These are phyloP conservation scores for Microcebus ravelobensis DNA, from an alignment of 2,113 vertebrate species.

Conservation along the genomic window DNA sequence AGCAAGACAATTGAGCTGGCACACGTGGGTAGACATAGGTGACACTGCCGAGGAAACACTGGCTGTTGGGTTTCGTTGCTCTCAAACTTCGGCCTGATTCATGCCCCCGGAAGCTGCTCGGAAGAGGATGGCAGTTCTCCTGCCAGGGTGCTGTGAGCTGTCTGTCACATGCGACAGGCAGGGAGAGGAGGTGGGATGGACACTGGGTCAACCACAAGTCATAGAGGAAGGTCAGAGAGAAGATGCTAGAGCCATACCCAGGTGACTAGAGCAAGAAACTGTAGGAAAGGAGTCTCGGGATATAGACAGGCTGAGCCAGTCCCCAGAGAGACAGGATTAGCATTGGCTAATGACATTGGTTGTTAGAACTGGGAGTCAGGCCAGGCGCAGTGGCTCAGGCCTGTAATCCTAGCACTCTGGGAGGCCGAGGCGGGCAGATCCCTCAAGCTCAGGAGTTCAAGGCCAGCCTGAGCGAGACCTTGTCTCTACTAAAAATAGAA, in stretches of 20 bases:
- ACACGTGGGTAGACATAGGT: rapidly evolving
- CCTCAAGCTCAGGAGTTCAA: no score
- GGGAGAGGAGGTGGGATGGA: background rate
- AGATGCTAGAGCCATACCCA: background rate
- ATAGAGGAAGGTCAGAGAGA: background rate
- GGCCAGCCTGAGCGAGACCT: no score
- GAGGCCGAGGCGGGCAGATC: no score
- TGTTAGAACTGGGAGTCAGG: background rate
- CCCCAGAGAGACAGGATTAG: background rate
- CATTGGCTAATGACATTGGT: background rate
- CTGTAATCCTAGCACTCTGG: no score
- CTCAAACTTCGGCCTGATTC: background rate
- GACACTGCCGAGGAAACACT: background rate
- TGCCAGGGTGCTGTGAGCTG: background rate
- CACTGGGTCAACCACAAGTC: background rate
- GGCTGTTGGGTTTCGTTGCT: no score
- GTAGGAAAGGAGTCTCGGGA: background rate
- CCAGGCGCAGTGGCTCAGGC: no score
- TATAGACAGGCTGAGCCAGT: background rate
- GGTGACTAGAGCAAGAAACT: background rate
- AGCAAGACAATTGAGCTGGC: rapidly evolving
- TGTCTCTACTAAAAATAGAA: no score
- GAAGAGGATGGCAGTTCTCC: background rate
- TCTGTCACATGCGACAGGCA: background rate
- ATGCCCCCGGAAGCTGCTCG: no score